Evolutionary conservation across 1,140 invertebrate species (phyloP).

Genomic region (Drosophila grimshawi): DNA sequence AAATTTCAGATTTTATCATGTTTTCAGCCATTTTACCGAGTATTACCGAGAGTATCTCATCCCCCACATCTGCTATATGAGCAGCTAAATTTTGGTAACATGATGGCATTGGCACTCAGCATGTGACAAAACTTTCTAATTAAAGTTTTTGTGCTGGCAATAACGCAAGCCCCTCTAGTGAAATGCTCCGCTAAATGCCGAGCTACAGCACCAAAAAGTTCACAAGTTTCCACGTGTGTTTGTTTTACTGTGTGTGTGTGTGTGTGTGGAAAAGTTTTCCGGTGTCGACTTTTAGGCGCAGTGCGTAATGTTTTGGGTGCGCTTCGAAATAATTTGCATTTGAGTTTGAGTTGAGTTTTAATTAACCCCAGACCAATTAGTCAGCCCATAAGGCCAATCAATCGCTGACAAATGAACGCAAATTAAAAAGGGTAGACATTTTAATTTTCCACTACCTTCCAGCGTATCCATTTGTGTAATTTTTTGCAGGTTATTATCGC

Average conservation of each 20-base stretch:
- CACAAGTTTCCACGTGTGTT: constrained; percentile 75
- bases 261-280: constrained; percentile 54
- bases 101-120: constrained; percentile 41
- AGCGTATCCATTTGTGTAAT: not conserved
- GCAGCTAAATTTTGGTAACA: constrained; percentile 29
- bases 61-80: not conserved
- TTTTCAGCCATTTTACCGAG: constrained; percentile 53
- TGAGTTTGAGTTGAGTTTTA: constrained; percentile 59
- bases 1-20: constrained; percentile 49
- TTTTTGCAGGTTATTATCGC: constrained; percentile 12
- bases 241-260: constrained; percentile 47
- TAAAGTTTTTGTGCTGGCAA: constrained; percentile 58
- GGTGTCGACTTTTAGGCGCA: constrained; percentile 73
- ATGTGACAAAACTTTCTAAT: constrained; percentile 83
- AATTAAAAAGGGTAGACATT: constrained; percentile 27
- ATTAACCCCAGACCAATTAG: constrained; percentile 65
- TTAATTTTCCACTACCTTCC: constrained; percentile 1
- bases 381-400: constrained; percentile 35
- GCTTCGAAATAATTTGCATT: constrained; percentile 52
- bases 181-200: constrained; percentile 6
- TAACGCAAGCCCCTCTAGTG: constrained; percentile 6
- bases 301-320: constrained; percentile 58
- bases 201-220: constrained; percentile 61
- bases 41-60: constrained; percentile 25
- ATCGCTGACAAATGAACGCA: constrained; percentile 43